Evolutionary conservation across 2,113 vertebrate species (phyloP), one percentile per base, ranked within the genome.

Genomic region (Carassius gibelio): DNA sequence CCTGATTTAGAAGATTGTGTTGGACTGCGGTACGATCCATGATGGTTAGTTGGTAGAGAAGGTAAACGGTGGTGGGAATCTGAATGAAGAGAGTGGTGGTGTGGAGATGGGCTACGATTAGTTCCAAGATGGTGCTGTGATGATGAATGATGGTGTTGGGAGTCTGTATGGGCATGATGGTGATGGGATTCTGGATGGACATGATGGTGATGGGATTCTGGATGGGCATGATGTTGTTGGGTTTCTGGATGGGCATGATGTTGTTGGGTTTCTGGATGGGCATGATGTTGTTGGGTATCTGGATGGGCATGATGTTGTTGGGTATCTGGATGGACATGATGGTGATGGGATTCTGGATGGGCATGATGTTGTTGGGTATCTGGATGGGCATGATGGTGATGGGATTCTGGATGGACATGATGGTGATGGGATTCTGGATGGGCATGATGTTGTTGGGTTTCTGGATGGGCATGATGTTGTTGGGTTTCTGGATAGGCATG

Each of bases 41-140:
- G 83, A 36, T 62, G 57, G 79, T 84, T 8, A 15, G 50, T 82
- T 17, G 69, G 42, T 45, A 78, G 59, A 19, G 55, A 68, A 2
- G 81, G 68, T 14, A 76, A 62, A 66, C 61, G 75, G 8, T 21
- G 36, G 14, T 83, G 69, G 55, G 75, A 66, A 10, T 84, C 83
- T 48, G 75, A 83, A 50, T 72, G 64, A 14, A 69, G 81, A 34
- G 71, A 38, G 10, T 87, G 84, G 66, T 82, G 68, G 0, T 82
- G 8, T 68, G 75, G 81, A 0, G 1, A 68, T 83, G 83, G 45
- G 14, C 50, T 81, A 34, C 15, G 21, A 52, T 85, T 82, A 64
- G 87, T 87, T 82, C 6, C 62, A 42, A 87, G 86, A 13, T 77
- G 84, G 75, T 88, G 88, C 59, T 82, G 86, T 19, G 68, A 69